Percentiles rank a stretch among this genome's conserved stretches.
These are phyloP conservation scores for Micronycteris hirsuta DNA, from an alignment of 2,113 vertebrate species.

Conservation along the genomic window DNA sequence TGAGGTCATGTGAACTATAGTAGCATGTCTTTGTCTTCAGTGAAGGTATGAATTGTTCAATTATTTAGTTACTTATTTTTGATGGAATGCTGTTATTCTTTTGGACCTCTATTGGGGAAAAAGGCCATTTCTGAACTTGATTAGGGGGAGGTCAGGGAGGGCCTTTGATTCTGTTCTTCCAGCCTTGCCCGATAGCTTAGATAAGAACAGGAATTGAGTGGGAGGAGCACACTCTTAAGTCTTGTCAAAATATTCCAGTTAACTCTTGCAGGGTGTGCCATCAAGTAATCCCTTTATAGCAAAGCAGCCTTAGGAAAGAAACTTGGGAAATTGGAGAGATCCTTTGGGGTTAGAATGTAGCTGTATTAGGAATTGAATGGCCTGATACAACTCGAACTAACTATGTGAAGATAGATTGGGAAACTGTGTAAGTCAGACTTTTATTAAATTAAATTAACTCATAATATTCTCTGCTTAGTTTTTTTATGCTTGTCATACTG, in stretches of 20 bases:
- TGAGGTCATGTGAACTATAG: not conserved
- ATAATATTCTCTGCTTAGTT: not conserved
- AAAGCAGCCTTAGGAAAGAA: not conserved
- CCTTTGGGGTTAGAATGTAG: not conserved
- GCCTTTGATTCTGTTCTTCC: not conserved
- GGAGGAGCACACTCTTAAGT: not conserved
- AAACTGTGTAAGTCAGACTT: not conserved
- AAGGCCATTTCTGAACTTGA: slow-evolving; percentile 10
- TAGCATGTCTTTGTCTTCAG: not conserved
- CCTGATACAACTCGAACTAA: not conserved
- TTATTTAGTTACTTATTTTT: not conserved
- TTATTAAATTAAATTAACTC: not conserved
- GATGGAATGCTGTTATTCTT: not conserved
- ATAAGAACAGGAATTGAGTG: not conserved
- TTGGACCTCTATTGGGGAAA: not conserved
- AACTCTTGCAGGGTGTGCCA: not conserved
- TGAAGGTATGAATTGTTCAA: not conserved
- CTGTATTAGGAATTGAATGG: slow-evolving; percentile 4
- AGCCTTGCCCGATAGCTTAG: not conserved
- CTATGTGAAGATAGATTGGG: not conserved
- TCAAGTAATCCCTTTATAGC: not conserved
- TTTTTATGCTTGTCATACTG: slow-evolving; percentile 21
- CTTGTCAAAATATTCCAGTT: not conserved
- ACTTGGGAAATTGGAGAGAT: not conserved
- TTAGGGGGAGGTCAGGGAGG: not conserved